These are phyloP conservation scores for Fulmarus glacialis DNA, from an alignment of 2,113 vertebrate species.

Conservation along the genomic window DNA sequence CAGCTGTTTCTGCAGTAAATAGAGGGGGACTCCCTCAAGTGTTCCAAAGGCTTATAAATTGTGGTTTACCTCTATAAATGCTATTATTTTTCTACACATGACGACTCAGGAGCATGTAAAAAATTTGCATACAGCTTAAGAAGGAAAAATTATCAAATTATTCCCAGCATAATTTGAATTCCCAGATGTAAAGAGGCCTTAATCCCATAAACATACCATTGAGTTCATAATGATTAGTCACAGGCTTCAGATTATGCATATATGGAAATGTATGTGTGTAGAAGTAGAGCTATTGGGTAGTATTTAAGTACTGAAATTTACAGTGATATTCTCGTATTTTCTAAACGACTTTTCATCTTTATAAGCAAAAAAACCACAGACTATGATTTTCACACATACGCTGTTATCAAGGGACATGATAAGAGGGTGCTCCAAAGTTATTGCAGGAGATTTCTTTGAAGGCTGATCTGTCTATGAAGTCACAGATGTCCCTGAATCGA, in stretches of 20 bases:
- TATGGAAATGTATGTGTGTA: not conserved
- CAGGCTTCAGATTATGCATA: not conserved
- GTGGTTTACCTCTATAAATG: not conserved
- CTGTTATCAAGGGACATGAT: not conserved
- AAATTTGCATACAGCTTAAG: not conserved
- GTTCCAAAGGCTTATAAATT: not conserved
- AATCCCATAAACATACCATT: not conserved
- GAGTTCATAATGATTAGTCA: not conserved
- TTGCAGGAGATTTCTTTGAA: not conserved
- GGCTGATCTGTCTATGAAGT: not conserved
- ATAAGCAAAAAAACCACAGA: not conserved
- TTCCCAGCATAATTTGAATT: not conserved
- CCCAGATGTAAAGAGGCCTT: not conserved
- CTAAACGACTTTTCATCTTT: not conserved
- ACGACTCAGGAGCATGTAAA: not conserved
- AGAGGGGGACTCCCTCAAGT: not conserved
- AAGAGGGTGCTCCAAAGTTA: not conserved
- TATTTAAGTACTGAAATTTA: not conserved
- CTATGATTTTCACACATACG: not conserved
- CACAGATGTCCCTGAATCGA: constrained; percentile 12
- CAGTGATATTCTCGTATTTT: not conserved
- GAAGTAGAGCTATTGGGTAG: not conserved
- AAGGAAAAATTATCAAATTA: not conserved
- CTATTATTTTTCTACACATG: not conserved
- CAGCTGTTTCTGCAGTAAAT: not conserved